These are phyloP conservation scores for Stegastes partitus DNA, from an alignment of 2,113 vertebrate genomes.

Conservation along the genomic window DNA sequence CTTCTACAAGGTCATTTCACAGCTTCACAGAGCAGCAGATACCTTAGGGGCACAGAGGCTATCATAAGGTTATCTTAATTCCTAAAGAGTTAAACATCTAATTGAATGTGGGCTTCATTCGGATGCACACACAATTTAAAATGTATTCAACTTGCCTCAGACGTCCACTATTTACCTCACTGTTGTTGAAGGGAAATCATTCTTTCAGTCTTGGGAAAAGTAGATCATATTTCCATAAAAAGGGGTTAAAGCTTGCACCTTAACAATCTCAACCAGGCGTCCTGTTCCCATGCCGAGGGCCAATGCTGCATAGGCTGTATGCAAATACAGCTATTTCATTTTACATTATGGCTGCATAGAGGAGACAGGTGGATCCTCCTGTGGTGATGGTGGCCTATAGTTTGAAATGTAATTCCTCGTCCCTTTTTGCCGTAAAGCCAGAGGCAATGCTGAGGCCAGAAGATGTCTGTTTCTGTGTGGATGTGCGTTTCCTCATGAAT, in stretches of 20 bases:
- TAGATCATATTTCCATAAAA: constrained; percentile 67
- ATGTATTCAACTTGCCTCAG: constrained; percentile 31
- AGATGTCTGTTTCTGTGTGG: constrained; percentile 13
- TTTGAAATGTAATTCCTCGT: constrained; percentile 59
- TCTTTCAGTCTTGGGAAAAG: constrained; percentile 47
- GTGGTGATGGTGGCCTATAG: constrained; percentile 62
- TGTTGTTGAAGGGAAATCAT: constrained; percentile 42
- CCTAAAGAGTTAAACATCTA: constrained; percentile 22
- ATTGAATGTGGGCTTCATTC: constrained; percentile 19
- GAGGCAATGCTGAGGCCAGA: background rate
- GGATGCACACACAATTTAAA: constrained; percentile 6
- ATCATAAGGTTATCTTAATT: background rate
- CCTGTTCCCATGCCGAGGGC: constrained; percentile 36
- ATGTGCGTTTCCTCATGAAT: background rate
- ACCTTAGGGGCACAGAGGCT: constrained; percentile 1
- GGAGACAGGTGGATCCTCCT: constrained; percentile 57
- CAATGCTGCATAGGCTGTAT: constrained; percentile 60
- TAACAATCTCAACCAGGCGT: constrained; percentile 50
- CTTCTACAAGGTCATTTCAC: constrained; percentile 40
- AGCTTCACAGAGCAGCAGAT: constrained; percentile 13
- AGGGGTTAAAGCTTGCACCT: constrained; percentile 49
- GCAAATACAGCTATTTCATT: constrained; percentile 69
- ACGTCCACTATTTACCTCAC: constrained; percentile 47
- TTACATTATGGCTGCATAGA: constrained; percentile 51
- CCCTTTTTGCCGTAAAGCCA: constrained; percentile 25